Percentiles rank a stretch among this genome's conserved stretches.
Conservation (phyloP, 2,888 invertebrate species). For the Trichopoda pennipes region DNA sequence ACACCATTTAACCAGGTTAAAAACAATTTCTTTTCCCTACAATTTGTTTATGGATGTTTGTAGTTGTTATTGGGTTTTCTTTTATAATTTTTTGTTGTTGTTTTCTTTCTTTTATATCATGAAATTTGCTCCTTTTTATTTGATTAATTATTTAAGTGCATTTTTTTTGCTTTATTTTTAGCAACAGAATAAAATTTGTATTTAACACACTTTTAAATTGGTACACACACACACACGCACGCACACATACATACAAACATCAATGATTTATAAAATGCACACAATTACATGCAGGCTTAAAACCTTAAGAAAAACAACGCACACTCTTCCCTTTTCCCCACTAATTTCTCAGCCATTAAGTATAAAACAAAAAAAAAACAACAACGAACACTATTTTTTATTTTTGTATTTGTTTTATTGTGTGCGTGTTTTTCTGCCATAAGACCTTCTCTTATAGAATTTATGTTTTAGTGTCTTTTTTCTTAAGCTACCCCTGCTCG, state of each 20-base stretch:
- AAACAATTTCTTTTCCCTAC: constrained; percentile 53
- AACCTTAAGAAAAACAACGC: constrained; percentile 24
- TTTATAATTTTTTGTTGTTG: too few species aligned
- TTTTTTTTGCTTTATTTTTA: neutral
- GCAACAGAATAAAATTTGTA: constrained; percentile 44
- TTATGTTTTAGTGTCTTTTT: neutral
- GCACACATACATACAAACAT: neutral
- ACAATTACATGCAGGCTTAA: neutral
- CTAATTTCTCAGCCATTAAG: neutral
- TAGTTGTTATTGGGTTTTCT: too few species aligned
- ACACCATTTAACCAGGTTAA: constrained; percentile 67
- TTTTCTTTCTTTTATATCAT: neutral
- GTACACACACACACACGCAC: constrained; percentile 3
- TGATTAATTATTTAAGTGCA: constrained; percentile 10
- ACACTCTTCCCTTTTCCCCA: constrained; percentile 15
- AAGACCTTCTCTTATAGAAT: constrained; percentile 11
- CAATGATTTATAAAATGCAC: neutral
- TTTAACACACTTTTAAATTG: constrained; percentile 38
- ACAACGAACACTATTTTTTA: neutral
- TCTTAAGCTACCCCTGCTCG: neutral
- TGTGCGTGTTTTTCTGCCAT: neutral
- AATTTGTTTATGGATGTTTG: constrained; percentile 1
- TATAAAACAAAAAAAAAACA: neutral
- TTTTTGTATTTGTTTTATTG: neutral
- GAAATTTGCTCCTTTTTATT: constrained; percentile 3